These are phyloP conservation scores for Glossosoma conforme DNA, from an alignment of 1,140 invertebrate species.

Conservation along the genomic window DNA sequence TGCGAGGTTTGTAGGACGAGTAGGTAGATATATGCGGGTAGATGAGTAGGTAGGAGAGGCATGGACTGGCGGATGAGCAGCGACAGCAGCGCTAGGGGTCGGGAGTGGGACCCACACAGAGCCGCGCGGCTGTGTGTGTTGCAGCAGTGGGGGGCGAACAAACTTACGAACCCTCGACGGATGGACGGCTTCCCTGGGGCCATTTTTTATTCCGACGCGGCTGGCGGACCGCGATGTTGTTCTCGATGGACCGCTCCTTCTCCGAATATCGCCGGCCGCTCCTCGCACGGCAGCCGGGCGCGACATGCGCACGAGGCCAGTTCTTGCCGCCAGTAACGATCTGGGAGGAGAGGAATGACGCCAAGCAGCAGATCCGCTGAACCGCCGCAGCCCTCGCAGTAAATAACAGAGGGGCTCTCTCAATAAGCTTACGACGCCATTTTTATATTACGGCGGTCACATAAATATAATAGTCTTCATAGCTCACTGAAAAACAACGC, in stretches of 20 bases:
- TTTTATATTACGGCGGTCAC: too few species aligned
- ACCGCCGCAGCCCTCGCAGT: not conserved
- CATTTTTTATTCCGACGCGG: not conserved
- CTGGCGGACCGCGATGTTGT: not conserved
- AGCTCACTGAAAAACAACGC: too few species aligned
- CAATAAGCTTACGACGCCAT: too few species aligned
- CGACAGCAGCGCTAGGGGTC: not conserved
- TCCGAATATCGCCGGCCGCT: constrained; percentile 5
- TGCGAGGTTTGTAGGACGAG: too few species aligned
- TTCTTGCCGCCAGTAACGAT: not conserved
- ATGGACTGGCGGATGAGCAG: not conserved
- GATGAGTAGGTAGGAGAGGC: too few species aligned
- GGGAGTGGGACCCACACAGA: not conserved
- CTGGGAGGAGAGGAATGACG: not conserved
- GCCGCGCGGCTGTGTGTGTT: not conserved
- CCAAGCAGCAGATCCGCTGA: not conserved
- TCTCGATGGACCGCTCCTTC: constrained; percentile 4
- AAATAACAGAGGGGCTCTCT: too few species aligned
- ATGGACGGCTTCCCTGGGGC: not conserved
- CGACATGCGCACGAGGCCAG: not conserved
- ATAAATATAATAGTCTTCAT: too few species aligned
- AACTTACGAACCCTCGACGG: constrained; percentile 2
- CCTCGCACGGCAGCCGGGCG: not conserved
- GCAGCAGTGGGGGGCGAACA: not conserved
- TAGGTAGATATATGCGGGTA: too few species aligned